Base-by-base conservation (phyloP, 2,888 invertebrate species). In the Endotricha flammealis region DNA sequence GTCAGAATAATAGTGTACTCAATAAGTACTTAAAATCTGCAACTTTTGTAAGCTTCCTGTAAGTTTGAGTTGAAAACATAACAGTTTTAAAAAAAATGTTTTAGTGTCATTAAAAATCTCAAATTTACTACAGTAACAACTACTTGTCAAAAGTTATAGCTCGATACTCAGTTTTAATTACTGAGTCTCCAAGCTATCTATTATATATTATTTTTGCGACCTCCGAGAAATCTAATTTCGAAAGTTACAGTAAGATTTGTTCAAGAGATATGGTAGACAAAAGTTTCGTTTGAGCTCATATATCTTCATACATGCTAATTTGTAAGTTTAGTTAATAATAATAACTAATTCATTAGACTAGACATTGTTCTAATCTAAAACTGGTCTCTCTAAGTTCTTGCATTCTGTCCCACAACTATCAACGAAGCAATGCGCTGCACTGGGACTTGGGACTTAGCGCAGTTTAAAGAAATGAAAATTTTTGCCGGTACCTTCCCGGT, bases 141-240 rank as follows among this genome's bases (percentile, higher is more conserved):
- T 6, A 16, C 16, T 16, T 16, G 16, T 27, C 27, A 8, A 12
- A 11, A 9, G 10, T 5, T 9, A 10, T 24, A 20, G 20, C 20
- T 20, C 13, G 14, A 11, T 24, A 23, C 13, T 12, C n/a, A 16
- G 14, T 14, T 25, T 17, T 33, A 33, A 33, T 33, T 33, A 25
- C 32, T 16, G 12, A 27, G 25, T 16, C 32, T 33, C 25, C 16
- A 24, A 33, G 25, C 25, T 33, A 25, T 32, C 14, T 25, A 24
- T 33, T 24, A 33, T 33, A 33, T 33, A 33, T 33, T n/a, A 33
- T 33, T 33, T 33, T 33, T 33, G 32, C 32, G 25, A 33, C 32
- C 32, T 33, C 32, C 25, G 32, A 33, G 32, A 33, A 16, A 33
- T 25, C 32, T 25, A 33, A 32, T 33, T 33, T 17, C 32, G 11